Evolutionary conservation across 2,797 vertebrate genomes (phyloP).

Genomic region (Spinus olivaceus): DNA sequence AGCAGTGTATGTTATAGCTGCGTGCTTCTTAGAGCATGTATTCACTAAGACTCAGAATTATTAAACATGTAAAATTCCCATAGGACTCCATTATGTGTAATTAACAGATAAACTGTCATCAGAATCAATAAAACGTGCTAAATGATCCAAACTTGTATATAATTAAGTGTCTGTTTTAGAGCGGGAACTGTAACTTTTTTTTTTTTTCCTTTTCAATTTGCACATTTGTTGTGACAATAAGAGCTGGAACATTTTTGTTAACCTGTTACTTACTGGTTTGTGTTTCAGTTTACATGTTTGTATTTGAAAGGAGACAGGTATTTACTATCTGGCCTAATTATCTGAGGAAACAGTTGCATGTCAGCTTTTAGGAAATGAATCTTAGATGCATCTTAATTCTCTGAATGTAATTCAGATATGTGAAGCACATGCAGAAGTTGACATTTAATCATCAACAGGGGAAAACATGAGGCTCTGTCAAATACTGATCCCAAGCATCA

Average conservation of each 20-base stretch:
- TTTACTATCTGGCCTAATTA: constrained; percentile 23
- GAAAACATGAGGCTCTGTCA: neutral
- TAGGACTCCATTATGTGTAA: constrained; percentile 78
- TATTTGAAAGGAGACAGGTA: neutral
- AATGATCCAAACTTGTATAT: constrained; percentile 81
- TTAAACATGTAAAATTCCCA: constrained; percentile 76
- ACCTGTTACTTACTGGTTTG: constrained; percentile 55
- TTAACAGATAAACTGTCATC: constrained; percentile 82
- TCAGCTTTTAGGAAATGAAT: neutral
- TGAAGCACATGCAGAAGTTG: neutral
- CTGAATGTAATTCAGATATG: neutral
- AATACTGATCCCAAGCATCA: neutral
- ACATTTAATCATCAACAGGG: neutral
- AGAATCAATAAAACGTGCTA: constrained; percentile 80
- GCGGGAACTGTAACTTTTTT: constrained; percentile 51
- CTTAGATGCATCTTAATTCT: constrained; percentile 1
- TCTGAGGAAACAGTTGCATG: neutral
- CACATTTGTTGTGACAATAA: constrained; percentile 70
- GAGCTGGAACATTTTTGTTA: constrained; percentile 56
- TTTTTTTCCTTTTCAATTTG: constrained; percentile 43
- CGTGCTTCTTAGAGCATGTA: constrained; percentile 64
- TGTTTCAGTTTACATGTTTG: constrained; percentile 19
- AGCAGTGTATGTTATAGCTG: constrained; percentile 65
- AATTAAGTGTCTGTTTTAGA: constrained; percentile 77
- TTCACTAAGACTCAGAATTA: constrained; percentile 74